These are phyloP conservation scores for Nemoura dubitans DNA, from an alignment of 2,888 invertebrate genomes.

Conservation along the genomic window DNA sequence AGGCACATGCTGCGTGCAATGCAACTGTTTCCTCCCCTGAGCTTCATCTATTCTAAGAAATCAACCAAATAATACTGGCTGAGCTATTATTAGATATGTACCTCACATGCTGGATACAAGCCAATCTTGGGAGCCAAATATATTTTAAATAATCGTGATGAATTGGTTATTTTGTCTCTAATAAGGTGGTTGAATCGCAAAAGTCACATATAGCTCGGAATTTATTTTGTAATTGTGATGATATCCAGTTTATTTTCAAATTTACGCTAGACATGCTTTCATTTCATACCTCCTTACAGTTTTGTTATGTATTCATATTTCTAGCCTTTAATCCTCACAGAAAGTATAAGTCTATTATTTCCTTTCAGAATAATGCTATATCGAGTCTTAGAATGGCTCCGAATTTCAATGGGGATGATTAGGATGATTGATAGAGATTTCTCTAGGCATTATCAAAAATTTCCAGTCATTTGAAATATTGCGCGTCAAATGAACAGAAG, in stretches of 20 bases:
- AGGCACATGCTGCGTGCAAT: neutral
- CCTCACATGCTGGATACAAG: neutral
- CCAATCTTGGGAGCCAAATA: slow-evolving; percentile 25
- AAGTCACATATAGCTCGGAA: neutral
- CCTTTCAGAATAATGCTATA: no score
- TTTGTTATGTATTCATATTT: neutral
- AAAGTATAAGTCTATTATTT: neutral
- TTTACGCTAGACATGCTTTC: no score
- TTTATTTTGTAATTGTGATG: neutral
- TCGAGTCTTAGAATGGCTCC: no score
- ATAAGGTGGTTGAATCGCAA: neutral
- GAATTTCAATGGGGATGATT: no score
- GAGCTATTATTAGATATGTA: slow-evolving; percentile 37
- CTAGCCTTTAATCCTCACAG: neutral
- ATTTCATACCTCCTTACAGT: neutral
- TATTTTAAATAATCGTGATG: neutral
- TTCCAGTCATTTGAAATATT: neutral
- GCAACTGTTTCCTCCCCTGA: slow-evolving; percentile 37
- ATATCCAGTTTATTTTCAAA: neutral
- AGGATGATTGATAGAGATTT: neutral
- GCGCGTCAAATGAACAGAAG: neutral
- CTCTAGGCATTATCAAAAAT: neutral
- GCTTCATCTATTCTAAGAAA: slow-evolving; percentile 45
- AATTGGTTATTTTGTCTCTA: neutral
- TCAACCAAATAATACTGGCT: slow-evolving; percentile 44